These are phyloP conservation scores for Ovis aries DNA, from an alignment of 2,113 vertebrate species.

Conservation along the genomic window ARS-UI_Ramb_v3.0 NC_056056.1:29473001-29473500, in stretches of 20 bases:
- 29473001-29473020: neutral
- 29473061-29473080: neutral
- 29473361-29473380: slow-evolving; percentile 9
- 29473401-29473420: slow-evolving; percentile 51
- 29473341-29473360: slow-evolving; percentile 56
- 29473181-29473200: neutral
- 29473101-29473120: neutral
- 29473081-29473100: neutral
- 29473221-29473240: slow-evolving; percentile 26
- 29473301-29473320: slow-evolving; percentile 49
- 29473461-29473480: slow-evolving; percentile 48
- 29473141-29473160: neutral
- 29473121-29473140: neutral
- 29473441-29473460: slow-evolving; percentile 68
- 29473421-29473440: slow-evolving; percentile 50
- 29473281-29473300: slow-evolving; percentile 46
- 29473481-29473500: slow-evolving; percentile 32
- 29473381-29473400: slow-evolving; percentile 62
- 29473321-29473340: slow-evolving; percentile 65
- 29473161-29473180: neutral
- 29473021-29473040: neutral
- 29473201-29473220: neutral
- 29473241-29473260: slow-evolving; percentile 40
- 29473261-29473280: slow-evolving; percentile 49
- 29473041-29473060: neutral